Evolutionary conservation across 2,113 vertebrate genomes (phyloP), one percentile per base, ranked within the genome.

Genomic region (Empidonax alnorum): DNA sequence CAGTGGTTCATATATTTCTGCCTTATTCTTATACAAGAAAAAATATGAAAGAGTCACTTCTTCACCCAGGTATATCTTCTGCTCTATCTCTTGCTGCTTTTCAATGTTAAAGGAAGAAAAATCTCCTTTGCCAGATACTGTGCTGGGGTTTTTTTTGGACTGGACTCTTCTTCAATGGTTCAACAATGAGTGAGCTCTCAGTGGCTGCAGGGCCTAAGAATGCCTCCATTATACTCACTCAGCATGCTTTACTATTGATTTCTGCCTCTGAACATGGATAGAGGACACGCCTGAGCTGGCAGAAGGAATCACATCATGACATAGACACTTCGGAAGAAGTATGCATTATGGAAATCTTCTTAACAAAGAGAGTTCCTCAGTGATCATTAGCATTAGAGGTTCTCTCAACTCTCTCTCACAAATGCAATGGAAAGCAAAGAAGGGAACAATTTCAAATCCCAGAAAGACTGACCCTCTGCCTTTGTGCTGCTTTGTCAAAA

Each of bases 231-330:
- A 85, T 96, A 17, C 76, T 91, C 63, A 80, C 82, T 91, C 93
- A 94, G 93, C 68, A 5, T 94, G 96, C 76, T 84, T 90, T 77
- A 37, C 79, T 65, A 95, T 80, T 95, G 91, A 93, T 90, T 95
- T 77, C 87, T 94, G 87, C 82, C 59, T 95, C 91, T 93, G 85
- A 91, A 96, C 91, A 90, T 93, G 90, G 95, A 80, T 90, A 84
- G 96, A 92, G 65, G 83, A 97, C 72, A 96, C n/a, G 94, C 85
- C 95, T 96, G 79, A 96, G 85, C 90, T 94, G 85, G 92, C 93
- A 93, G 95, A 92, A 95, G 95, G 94, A 96, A 97, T 95, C 95
- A 91, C 94, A 91, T 94, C 91, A 86, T 71, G 92, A 72, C 68
- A 87, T 3, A 93, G 95, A 95, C 79, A 97, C 89, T 92, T 91